Conservation (phyloP, 1,140 invertebrate species). For the Halictus rubicundus region DNA sequence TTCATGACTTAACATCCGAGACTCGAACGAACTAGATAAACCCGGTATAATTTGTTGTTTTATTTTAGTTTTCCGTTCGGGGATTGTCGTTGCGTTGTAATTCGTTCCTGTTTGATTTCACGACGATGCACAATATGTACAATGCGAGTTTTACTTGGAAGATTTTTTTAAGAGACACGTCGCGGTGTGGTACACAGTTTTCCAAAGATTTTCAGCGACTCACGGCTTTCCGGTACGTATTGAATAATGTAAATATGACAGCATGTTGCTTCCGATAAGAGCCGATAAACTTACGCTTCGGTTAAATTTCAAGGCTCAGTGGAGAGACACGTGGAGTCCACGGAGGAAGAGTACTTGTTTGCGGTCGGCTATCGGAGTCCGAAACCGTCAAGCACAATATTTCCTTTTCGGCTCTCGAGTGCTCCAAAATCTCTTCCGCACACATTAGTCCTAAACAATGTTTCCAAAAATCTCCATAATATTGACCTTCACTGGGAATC, state of each 20-base stretch:
- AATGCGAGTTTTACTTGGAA: no score
- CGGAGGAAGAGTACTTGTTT: conserved; percentile 10
- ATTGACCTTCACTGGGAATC: no score
- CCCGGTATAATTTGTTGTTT: no score
- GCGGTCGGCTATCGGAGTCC: neutral
- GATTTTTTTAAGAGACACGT: neutral
- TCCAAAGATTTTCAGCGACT: neutral
- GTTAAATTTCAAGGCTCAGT: conserved; percentile 50
- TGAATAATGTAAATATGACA: conserved; percentile 59
- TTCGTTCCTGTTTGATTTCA: no score
- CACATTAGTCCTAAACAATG: no score
- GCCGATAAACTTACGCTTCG: conserved; percentile 47
- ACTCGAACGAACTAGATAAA: no score
- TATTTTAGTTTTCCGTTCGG: no score
- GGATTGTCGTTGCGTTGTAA: no score
- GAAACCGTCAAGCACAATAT: neutral
- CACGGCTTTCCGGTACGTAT: conserved; percentile 4
- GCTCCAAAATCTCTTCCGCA: neutral
- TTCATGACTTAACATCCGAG: no score
- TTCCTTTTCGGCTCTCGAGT: neutral
- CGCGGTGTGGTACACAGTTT: conserved; percentile 9
- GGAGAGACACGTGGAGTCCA: neutral
- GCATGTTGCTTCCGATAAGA: conserved; percentile 42
- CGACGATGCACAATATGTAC: no score
- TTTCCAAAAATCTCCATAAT: no score